Percentiles rank a stretch among this genome's conserved stretches.
Evolutionary conservation across 2,888 invertebrate genomes (phyloP).

Genomic region (Erebia ligea): DNA sequence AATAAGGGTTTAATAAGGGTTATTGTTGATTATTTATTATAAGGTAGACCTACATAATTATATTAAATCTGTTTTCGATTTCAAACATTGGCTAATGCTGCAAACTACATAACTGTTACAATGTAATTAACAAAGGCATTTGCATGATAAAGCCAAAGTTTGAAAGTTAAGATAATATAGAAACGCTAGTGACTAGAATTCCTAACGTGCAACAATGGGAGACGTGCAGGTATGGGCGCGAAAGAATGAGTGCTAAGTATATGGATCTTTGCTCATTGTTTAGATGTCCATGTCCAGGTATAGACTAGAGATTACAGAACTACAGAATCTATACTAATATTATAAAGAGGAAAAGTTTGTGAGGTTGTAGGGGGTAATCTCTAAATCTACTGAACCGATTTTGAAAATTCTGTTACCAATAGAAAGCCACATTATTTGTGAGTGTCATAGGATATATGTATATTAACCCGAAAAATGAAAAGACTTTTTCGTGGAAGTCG

Average conservation of each 20-base stretch:
- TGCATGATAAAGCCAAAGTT: conserved; percentile 26
- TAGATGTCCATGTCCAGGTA: not conserved
- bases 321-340: no score
- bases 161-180: conserved; percentile 25
- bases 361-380: no score
- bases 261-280: conserved; percentile 23
- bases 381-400: no score
- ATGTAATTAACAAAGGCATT: conserved; percentile 17
- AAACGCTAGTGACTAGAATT: conserved; percentile 23
- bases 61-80: not conserved
- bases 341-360: no score
- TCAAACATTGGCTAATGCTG: not conserved
- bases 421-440: no score
- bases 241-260: not conserved
- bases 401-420: no score
- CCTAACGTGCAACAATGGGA: conserved; percentile 6
- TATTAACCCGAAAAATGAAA: no score
- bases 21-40: not conserved
- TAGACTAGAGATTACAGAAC: not conserved
- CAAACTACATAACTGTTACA: not conserved
- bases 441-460: no score
- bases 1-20: no score
- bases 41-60: not conserved
- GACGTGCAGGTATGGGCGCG: conserved; percentile 24
- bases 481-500: no score